Evolutionary conservation across 2,888 invertebrate species (phyloP).

Genomic region (Nephrotoma guestfalica): DNA sequence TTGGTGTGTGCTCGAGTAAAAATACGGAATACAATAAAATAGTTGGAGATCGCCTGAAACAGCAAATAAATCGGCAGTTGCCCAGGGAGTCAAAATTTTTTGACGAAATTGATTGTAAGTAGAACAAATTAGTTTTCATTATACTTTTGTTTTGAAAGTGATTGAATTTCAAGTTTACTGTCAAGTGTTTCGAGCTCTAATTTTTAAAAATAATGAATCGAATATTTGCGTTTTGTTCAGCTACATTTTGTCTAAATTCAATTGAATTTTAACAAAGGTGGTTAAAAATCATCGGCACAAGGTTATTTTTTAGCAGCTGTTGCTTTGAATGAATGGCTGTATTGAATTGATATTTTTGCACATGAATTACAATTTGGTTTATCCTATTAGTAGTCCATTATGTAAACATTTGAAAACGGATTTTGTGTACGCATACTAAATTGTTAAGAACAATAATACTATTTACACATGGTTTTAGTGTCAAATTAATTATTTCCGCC

Average conservation of each 20-base stretch:
- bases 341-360: no score
- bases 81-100: constrained; percentile 45
- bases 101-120: constrained; percentile 57
- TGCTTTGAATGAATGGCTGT: no score
- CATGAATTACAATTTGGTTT: no score
- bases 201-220: neutral
- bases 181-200: neutral
- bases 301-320: neutral
- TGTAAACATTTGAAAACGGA: no score
- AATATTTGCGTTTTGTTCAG: neutral
- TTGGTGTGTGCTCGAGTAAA: neutral
- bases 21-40: constrained; percentile 1
- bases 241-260: neutral
- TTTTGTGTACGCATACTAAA: no score
- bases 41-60: constrained; percentile 18
- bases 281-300: neutral
- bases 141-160: neutral
- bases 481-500: no score
- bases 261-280: neutral
- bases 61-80: constrained; percentile 26
- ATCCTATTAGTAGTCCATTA: no score
- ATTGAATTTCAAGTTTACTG: neutral
- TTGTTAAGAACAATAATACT: no score
- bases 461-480: no score
- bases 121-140: constrained; percentile 11